Conservation (phyloP, 2,888 invertebrate genomes). For the Byasa hedistus region DNA sequence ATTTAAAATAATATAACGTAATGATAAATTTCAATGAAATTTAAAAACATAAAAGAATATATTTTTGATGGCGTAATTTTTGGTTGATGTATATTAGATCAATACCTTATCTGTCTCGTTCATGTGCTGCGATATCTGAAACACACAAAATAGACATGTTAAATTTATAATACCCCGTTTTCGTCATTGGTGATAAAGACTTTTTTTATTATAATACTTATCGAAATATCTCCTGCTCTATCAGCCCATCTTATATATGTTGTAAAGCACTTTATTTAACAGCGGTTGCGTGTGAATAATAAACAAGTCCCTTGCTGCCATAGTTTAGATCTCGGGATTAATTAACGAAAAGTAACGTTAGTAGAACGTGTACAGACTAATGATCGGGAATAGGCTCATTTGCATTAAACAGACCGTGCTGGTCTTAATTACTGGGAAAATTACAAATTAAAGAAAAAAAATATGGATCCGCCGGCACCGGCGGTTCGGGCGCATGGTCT, state of each 20-base stretch:
- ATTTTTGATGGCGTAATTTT: too few species aligned
- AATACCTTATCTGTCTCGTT: too few species aligned
- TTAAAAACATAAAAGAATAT: too few species aligned
- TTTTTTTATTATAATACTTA: slow-evolving; percentile 11
- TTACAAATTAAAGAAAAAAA: slow-evolving; percentile 76
- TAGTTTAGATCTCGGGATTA: slow-evolving; percentile 64
- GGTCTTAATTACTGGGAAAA: slow-evolving; percentile 76
- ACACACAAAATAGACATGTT: too few species aligned
- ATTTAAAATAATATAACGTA: too few species aligned
- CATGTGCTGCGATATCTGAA: too few species aligned
- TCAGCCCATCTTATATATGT: slow-evolving; percentile 28
- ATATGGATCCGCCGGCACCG: slow-evolving; percentile 44
- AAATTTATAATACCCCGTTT: too few species aligned
- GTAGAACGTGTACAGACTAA: slow-evolving; percentile 74
- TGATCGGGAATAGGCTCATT: slow-evolving; percentile 77
- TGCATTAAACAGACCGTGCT: slow-evolving; percentile 73
- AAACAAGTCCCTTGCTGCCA: slow-evolving; percentile 49
- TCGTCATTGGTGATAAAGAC: neutral
- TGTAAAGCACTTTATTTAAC: slow-evolving; percentile 40
- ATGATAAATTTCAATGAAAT: too few species aligned
- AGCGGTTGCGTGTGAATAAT: slow-evolving; percentile 59
- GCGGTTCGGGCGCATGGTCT: slow-evolving; percentile 33
- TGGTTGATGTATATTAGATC: too few species aligned
- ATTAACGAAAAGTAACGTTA: slow-evolving; percentile 76
- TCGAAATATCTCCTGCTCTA: slow-evolving; percentile 22